These are phyloP conservation scores for Dromiciops gliroides DNA, from an alignment of 2,113 vertebrate genomes.

Conservation along the genomic window DNA sequence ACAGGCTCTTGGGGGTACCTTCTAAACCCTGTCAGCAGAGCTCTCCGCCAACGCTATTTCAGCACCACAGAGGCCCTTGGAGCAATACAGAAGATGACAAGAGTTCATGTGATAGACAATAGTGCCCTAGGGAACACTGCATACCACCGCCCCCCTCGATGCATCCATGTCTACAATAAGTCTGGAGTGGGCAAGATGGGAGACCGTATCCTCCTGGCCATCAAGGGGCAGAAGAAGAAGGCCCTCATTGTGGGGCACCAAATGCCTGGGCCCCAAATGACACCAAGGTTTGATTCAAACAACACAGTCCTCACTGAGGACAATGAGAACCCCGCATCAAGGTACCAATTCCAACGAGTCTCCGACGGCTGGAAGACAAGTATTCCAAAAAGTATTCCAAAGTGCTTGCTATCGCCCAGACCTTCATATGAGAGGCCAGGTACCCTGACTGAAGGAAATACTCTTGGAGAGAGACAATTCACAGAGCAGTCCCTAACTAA, in stretches of 20 bases:
- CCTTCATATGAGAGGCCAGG: constrained; percentile 87
- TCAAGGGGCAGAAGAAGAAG: constrained; percentile 98
- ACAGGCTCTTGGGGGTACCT: no score
- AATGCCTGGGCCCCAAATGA: constrained; percentile 94
- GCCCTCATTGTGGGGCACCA: constrained; percentile 96
- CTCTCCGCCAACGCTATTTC: no score
- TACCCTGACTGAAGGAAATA: rapidly evolving
- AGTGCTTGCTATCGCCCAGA: constrained; percentile 93
- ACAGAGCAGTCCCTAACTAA: not conserved
- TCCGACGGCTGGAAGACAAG: constrained; percentile 88
- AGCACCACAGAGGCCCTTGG: constrained; percentile 85
- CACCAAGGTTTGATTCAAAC: constrained; percentile 95
- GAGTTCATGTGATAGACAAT: constrained; percentile 97
- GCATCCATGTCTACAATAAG: constrained; percentile 98
- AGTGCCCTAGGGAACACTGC: constrained; percentile 92
- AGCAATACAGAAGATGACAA: constrained; percentile 95
- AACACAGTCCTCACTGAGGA: constrained; percentile 98
- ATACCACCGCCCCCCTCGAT: constrained; percentile 92
- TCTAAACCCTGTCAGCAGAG: no score
- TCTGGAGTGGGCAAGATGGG: constrained; percentile 95
- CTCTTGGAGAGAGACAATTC: not conserved
- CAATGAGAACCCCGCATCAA: constrained; percentile 96
- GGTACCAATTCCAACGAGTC: constrained; percentile 88
- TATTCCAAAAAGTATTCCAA: constrained; percentile 97
- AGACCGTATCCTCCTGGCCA: constrained; percentile 93